phyloP scores from a whole-genome alignment of 2,888 invertebrate species.

The Abrostola tripartita region DNA sequence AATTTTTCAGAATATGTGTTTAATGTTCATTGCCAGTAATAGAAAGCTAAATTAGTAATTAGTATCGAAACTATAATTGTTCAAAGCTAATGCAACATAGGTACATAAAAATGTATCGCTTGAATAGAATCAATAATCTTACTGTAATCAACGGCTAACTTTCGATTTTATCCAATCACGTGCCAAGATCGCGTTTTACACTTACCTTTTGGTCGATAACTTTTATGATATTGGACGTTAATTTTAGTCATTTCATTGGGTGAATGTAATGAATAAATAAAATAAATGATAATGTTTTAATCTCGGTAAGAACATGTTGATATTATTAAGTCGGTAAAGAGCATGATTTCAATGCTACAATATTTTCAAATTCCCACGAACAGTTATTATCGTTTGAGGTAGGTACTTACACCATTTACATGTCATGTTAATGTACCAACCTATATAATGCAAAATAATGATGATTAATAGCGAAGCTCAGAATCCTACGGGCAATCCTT shows the following conservation, averaged over 20 bases:
- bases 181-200: constrained; percentile 59
- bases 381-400: background rate
- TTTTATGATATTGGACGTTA: constrained; percentile 27
- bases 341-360: background rate
- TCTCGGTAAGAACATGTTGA: too few species aligned
- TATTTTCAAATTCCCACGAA: background rate
- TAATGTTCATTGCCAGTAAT: too few species aligned
- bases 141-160: constrained; percentile 61
- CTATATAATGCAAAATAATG: too few species aligned
- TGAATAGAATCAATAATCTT: constrained; percentile 67
- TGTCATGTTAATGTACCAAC: too few species aligned
- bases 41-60: too few species aligned
- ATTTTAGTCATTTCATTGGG: constrained; percentile 5
- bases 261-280: background rate
- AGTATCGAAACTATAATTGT: too few species aligned
- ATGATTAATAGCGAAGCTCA: too few species aligned
- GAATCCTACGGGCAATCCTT: too few species aligned
- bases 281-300: background rate
- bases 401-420: too few species aligned
- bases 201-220: constrained; percentile 50
- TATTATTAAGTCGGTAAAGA: background rate
- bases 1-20: too few species aligned
- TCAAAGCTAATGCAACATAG: too few species aligned
- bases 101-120: too few species aligned
- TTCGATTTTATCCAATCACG: constrained; percentile 72